These are phyloP conservation scores for Pachyuromys duprasi DNA, from an alignment of 2,797 vertebrate genomes.

Conservation along the genomic window DNA sequence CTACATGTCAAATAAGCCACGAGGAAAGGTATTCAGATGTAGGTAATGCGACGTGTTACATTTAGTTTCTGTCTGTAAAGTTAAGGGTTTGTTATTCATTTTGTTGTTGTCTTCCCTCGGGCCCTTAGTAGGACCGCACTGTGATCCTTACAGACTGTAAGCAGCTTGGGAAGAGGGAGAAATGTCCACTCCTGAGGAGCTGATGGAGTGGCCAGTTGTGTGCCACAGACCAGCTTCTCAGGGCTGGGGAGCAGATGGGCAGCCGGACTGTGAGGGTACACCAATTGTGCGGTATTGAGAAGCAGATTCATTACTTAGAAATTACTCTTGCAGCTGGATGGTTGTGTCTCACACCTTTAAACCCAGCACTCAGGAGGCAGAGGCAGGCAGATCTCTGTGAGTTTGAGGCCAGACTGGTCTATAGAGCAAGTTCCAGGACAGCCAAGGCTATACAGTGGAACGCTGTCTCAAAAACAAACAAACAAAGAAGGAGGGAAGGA, in stretches of 20 bases:
- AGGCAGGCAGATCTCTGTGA: no score
- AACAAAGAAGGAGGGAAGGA: no score
- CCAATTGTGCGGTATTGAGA: accelerated
- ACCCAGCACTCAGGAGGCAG: no score
- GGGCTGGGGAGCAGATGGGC: accelerated
- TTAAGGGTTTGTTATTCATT: neutral
- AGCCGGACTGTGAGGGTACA: accelerated
- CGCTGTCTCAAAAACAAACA: no score
- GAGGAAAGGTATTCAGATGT: conserved; percentile 74
- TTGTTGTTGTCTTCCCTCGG: neutral
- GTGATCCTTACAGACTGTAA: neutral
- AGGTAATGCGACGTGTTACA: conserved; percentile 71
- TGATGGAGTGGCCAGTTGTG: accelerated
- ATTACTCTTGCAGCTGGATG: no score
- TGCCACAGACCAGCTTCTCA: accelerated
- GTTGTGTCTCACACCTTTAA: no score
- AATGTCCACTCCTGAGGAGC: neutral
- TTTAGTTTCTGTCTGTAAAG: conserved; percentile 64
- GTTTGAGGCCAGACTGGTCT: no score
- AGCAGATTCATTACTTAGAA: neutral
- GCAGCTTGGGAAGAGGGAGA: accelerated
- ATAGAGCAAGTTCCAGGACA: no score
- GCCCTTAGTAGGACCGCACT: neutral
- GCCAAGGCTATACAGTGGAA: no score
- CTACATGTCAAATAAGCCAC: conserved; percentile 67